Percentiles rank a stretch among this genome's conserved stretches.
These are phyloP conservation scores for Hedya salicella DNA, from an alignment of 2,888 invertebrate genomes.

Conservation along the genomic window DNA sequence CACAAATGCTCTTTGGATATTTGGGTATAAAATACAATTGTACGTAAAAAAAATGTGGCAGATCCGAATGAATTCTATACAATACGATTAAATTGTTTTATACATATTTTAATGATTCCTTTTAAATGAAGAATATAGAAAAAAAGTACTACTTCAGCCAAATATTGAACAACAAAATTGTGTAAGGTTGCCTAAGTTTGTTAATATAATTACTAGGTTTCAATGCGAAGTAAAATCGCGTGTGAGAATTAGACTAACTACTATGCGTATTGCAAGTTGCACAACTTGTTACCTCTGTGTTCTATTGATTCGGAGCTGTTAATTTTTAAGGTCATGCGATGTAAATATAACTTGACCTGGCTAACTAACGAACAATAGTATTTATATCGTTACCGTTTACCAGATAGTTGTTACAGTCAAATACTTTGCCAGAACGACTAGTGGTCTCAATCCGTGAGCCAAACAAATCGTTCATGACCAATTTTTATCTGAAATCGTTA, in stretches of 20 bases:
- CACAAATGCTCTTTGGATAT: too few relatives aligned
- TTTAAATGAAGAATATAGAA: background rate
- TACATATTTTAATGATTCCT: too few relatives aligned
- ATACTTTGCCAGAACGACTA: conserved; percentile 19
- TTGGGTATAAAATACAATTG: too few relatives aligned
- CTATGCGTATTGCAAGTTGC: conserved; percentile 45
- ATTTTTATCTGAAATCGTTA: conserved; percentile 42
- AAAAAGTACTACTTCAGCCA: too few relatives aligned
- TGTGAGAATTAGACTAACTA: conserved; percentile 48
- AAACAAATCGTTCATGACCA: conserved; percentile 41
- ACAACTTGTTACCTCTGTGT: conserved; percentile 46
- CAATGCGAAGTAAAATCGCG: conserved; percentile 46
- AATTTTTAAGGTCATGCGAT: conserved; percentile 47
- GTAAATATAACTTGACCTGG: conserved; percentile 27
- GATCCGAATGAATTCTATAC: too few relatives aligned
- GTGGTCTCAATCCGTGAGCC: conserved; percentile 39
- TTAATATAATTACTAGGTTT: conserved; percentile 40
- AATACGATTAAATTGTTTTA: too few relatives aligned
- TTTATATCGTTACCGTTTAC: conserved; percentile 12
- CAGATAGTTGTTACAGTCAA: conserved; percentile 23
- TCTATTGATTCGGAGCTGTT: conserved; percentile 50
- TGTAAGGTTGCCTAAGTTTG: conserved; percentile 35
- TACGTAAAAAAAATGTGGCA: too few relatives aligned
- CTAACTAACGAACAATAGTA: conserved; percentile 5
- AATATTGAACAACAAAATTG: conserved; percentile 28